Base-by-base conservation (phyloP, 2,888 invertebrate genomes). In the Drosophila atripex region DNA sequence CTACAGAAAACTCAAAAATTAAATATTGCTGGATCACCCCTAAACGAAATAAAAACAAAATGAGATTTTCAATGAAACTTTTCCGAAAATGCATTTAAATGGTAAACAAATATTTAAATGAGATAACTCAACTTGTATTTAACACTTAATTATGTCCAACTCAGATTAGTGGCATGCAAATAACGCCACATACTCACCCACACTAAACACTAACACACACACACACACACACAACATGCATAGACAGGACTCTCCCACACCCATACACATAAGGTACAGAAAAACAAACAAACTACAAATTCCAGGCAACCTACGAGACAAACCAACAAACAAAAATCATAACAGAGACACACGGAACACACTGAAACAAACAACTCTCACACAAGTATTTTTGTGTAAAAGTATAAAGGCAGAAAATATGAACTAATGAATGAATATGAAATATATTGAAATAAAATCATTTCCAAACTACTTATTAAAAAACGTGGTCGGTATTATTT, bases 371-470 rank as follows among this genome's bases (percentile, higher is more conserved):
- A 63, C 28, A 28, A 64, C 54, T 61, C 58, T 39, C 60, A 54
- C 45, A 69, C 71, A 71, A 61, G 59, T 76, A 80, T 86, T 82
- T 82, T 86, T 82, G 80, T 82, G 80, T 86, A 86, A 80, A 86
- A 75, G 71, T 57, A 71, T 60, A 75, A 54, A 66, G 59, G 58
- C 77, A 66, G 65, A 77, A 75, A 86, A 73, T 83, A 77, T 86
- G 65, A 80, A 86, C 87, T 84, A 84, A 80, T 84, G 85, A 72
- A 84, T 76, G 72, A 86, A 80, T 80, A 80, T 86, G 69, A 82
- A 82, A 78, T 82, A 80, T 86, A 82, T 80, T 86, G 74, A 84
- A 85, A 82, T 86, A 82, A 82, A 84, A 84, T 80, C 74, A 86
- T 84, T 82, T 82, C 82, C 87, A 86, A 82, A 82, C 87, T 70